Base-by-base conservation (phyloP, 1,140 invertebrate species). In the Drosophila dunni region DNA sequence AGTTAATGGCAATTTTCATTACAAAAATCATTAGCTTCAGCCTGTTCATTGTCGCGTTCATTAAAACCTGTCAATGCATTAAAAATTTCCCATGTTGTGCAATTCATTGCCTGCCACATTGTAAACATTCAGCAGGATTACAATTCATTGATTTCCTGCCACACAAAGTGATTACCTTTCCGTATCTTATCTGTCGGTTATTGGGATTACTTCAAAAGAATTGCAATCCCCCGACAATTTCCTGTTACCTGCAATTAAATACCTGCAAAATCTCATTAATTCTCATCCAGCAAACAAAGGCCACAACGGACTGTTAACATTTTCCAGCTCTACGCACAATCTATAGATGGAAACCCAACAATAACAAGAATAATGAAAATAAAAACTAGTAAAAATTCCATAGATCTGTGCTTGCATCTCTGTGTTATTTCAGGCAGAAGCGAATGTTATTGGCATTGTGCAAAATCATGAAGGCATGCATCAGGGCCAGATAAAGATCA, bases 361-460 rank as follows among this genome's bases (percentile, higher is more conserved):
- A 63, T 53, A 56, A 64, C 20, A 65, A 54, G 24, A 1, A 29
- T 29, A 29, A 29, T 29, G 24, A 54, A 4, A 29, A 33, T 7
- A 53, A 53, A 34, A 15, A 9, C 29, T 29, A n/a, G 13, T 42
- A 46, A 58, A 40, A 38, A 65, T 17, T 10, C 17, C 17, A 10
- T 8, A 29, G 34, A 51, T 65, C 64, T 40, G n/a, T 15, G 48
- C 42, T 51, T n/a, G 56, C 48, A 54, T 56, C 64, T 73, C 56
- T 61, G 71, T 69, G 65, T 56, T 74, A 69, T 74, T 66, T 74
- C 63, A 67, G 63, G 63, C 58, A 17, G 57, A 69, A 74, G 24
- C 69, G 44, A 69, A 69, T 79, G 77, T 66, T 69, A 62, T 65
- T 77, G 57, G 63, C 75, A 88, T 85, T 85, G 82, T 85, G 75